These are phyloP conservation scores for Magallana nippona DNA, from an alignment of 2,888 invertebrate species.

Conservation along the genomic window DNA sequence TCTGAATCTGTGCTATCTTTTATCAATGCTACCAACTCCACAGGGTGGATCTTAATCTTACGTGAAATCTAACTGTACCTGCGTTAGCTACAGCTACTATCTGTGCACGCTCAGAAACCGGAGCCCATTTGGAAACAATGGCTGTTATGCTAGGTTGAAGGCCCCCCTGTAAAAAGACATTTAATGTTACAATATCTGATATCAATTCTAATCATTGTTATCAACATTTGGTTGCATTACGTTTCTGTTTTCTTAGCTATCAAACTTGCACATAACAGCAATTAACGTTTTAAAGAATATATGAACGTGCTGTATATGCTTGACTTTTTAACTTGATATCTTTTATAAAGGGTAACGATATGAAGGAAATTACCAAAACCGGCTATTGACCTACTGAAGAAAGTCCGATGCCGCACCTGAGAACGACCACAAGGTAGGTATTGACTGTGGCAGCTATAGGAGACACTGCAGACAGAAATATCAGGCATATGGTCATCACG, in stretches of 20 bases:
- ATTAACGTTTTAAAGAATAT: too few species aligned
- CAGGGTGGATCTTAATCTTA: neutral
- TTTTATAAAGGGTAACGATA: neutral
- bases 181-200: neutral
- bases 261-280: too few species aligned
- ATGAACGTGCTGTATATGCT: too few species aligned
- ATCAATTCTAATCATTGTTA: neutral
- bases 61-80: constrained; percentile 34
- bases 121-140: constrained; percentile 46
- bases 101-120: constrained; percentile 39
- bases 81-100: constrained; percentile 41
- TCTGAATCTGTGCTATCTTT: too few species aligned
- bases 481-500: constrained; percentile 10
- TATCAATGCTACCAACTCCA: neutral
- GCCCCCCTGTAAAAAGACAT: constrained; percentile 35
- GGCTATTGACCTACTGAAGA: constrained; percentile 34
- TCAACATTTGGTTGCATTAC: too few species aligned
- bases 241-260: too few species aligned
- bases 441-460: constrained; percentile 39
- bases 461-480: neutral
- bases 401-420: constrained; percentile 41
- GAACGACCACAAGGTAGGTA: constrained; percentile 38
- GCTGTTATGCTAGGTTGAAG: constrained; percentile 34
- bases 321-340: too few species aligned
- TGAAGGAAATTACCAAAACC: neutral